Evolutionary conservation across 2,797 vertebrate species (phyloP).

Genomic region (Adelosebastes latens): DNA sequence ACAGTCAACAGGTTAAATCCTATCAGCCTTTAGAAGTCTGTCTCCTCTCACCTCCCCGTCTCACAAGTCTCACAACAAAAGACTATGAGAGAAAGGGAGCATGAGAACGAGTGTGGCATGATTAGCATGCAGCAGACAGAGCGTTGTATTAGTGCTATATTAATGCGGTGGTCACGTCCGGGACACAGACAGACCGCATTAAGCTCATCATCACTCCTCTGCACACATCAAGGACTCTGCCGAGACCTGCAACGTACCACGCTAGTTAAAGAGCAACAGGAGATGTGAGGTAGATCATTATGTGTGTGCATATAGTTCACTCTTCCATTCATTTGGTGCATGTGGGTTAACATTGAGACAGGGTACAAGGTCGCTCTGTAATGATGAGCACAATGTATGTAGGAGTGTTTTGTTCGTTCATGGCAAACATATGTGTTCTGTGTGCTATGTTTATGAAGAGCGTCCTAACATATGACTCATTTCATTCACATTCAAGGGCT

Average conservation of each 20-base stretch:
- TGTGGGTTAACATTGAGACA: not conserved
- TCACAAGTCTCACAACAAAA: constrained; percentile 40
- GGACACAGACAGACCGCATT: constrained; percentile 78
- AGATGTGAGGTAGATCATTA: constrained; percentile 32
- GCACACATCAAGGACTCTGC: constrained; percentile 75
- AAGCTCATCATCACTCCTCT: constrained; percentile 78
- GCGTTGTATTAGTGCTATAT: constrained; percentile 75
- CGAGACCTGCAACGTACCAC: constrained; percentile 55
- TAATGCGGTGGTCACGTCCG: constrained; percentile 80
- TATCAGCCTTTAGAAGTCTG: constrained; percentile 15
- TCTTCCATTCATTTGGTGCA: not conserved
- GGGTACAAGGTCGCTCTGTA: not conserved
- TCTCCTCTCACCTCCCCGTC: constrained; percentile 25
- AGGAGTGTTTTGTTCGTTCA: constrained; percentile 31
- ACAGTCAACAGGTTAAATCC: constrained; percentile 37
- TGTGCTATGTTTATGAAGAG: constrained; percentile 31
- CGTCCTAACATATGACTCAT: constrained; percentile 59
- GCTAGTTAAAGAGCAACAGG: constrained; percentile 60
- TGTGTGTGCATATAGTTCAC: not conserved
- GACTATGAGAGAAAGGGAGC: constrained; percentile 16
- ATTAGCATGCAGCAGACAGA: constrained; percentile 77
- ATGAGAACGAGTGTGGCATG: constrained; percentile 30
- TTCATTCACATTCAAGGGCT: constrained; percentile 61
- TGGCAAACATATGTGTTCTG: constrained; percentile 43
- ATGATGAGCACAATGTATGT: constrained; percentile 15